These are phyloP conservation scores for Pygoscelis adeliae DNA, from an alignment of 2,113 vertebrate species.

Conservation along the genomic window DNA sequence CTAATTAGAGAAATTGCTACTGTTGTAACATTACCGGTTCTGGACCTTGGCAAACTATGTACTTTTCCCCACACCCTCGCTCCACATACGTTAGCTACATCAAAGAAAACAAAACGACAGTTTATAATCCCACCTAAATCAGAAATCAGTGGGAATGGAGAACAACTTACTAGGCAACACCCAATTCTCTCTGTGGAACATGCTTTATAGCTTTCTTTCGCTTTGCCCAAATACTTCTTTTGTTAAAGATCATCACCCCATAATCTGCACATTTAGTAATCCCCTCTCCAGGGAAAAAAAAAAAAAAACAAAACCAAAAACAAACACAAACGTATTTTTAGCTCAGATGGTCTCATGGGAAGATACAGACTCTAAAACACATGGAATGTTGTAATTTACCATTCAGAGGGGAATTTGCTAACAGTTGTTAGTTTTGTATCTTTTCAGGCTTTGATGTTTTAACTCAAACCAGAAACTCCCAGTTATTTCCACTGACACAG, in stretches of 20 bases:
- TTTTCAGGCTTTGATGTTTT: background rate
- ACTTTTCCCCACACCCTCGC: background rate
- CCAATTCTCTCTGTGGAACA: background rate
- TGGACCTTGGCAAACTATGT: background rate
- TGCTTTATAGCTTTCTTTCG: background rate
- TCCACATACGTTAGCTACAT: background rate
- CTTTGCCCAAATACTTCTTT: background rate
- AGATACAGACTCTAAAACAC: background rate
- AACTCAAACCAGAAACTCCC: background rate
- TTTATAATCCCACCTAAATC: background rate
- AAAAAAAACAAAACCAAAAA: too few relatives aligned
- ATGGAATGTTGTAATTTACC: background rate
- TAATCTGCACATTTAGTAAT: background rate
- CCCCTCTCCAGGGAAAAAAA: too few relatives aligned
- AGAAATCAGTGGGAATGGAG: background rate
- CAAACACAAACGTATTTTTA: background rate
- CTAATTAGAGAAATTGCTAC: background rate
- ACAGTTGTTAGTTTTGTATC: background rate
- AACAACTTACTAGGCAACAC: fast-evolving
- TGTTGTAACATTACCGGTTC: background rate
- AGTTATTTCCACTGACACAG: background rate
- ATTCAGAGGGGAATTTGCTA: background rate
- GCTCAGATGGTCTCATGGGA: background rate
- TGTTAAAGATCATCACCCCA: background rate
- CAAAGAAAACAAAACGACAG: background rate